A percentile compares a stretch with the other conserved stretches of the same genome.
phyloP scores from a whole-genome alignment of 1,140 invertebrate species.

The Hylyphantes graminicola region DNA sequence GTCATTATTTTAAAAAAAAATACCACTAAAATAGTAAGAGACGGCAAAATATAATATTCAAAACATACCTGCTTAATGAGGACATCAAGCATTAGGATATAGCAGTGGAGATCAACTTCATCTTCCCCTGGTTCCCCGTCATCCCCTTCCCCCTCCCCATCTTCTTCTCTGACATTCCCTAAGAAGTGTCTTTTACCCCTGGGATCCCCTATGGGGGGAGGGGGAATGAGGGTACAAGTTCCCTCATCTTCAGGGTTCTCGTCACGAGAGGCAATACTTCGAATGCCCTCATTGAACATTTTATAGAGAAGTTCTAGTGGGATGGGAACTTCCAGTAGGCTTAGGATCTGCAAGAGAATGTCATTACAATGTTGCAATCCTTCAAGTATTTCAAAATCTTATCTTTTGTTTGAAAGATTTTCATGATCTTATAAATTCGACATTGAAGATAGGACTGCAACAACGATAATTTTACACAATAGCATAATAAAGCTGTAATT shows the following conservation, averaged over 20 bases:
- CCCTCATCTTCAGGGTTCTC: conserved; percentile 8
- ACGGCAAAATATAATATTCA: not conserved
- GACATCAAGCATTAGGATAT: conserved; percentile 96
- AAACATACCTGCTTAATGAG: conserved; percentile 85
- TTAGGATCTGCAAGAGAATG: conserved; percentile 75
- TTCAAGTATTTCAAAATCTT: too few species aligned
- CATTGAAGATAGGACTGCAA: too few species aligned
- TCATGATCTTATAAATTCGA: too few species aligned
- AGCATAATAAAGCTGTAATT: too few species aligned
- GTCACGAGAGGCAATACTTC: conserved; percentile 10
- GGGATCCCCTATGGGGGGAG: conserved; percentile 9
- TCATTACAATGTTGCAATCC: too few species aligned
- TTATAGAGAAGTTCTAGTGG: conserved; percentile 85
- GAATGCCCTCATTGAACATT: conserved; percentile 87
- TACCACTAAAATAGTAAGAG: too few species aligned
- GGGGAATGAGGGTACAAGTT: conserved; percentile 21
- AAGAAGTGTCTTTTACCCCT: conserved; percentile 12
- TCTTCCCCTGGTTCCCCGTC: conserved; percentile 46
- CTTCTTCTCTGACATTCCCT: conserved; percentile 51
- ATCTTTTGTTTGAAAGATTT: too few species aligned
- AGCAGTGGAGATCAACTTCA: conserved; percentile 81
- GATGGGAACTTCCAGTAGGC: conserved; percentile 88
- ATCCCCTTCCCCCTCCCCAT: conserved; percentile 37
- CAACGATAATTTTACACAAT: too few species aligned
- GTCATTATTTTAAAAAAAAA: too few species aligned